Percentiles rank a stretch among this genome's conserved stretches.
These are phyloP conservation scores for Butastur rufipennis DNA, from an alignment of 2,113 vertebrate genomes.

Conservation along the genomic window DNA sequence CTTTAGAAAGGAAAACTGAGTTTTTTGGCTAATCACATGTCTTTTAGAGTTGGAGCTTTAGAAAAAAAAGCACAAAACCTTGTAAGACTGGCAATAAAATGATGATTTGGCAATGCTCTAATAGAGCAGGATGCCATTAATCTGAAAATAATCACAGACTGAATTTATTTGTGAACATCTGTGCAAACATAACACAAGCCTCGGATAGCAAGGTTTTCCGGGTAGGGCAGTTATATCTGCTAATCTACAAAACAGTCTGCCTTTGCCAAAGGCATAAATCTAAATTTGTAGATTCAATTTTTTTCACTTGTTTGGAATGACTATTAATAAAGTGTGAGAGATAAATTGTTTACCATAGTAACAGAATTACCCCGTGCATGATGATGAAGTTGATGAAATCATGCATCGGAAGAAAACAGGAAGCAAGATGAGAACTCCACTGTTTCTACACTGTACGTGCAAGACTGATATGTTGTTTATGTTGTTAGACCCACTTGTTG, in stretches of 20 bases:
- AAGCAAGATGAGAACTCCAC: neutral
- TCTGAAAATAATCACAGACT: constrained; percentile 33
- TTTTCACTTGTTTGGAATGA: neutral
- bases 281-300: constrained; percentile 4
- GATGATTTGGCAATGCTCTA: constrained; percentile 26
- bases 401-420: neutral
- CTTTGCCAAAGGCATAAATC: constrained; percentile 29
- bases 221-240: neutral
- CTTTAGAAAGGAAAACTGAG: neutral
- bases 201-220: neutral
- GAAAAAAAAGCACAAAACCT: neutral
- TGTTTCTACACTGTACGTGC: neutral
- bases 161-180: constrained; percentile 56
- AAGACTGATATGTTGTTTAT: neutral
- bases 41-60: neutral
- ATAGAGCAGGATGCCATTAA: constrained; percentile 43
- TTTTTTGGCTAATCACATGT: neutral
- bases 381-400: neutral
- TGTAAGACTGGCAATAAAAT: constrained; percentile 17
- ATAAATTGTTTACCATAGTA: constrained; percentile 4
- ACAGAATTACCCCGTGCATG: neutral
- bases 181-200: neutral
- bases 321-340: constrained; percentile 28
- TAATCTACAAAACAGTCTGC: neutral
- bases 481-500: neutral